Base-by-base conservation (phyloP, 1,140 invertebrate species). In the Drosophila parabipectinata region DNA sequence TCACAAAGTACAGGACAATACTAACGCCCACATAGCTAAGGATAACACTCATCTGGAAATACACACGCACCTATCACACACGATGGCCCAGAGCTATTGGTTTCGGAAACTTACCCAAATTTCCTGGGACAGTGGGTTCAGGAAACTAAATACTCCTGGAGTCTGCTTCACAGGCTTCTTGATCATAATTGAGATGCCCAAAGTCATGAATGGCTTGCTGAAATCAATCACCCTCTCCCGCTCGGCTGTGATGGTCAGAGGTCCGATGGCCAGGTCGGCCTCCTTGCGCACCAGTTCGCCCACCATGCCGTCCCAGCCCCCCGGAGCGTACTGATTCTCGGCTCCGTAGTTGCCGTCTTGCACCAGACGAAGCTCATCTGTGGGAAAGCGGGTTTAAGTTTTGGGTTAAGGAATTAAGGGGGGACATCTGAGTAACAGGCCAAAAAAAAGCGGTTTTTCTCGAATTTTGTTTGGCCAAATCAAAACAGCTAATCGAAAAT, bases 121-220 rank as follows among this genome's bases (percentile, higher is more conserved):
- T 91, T 99, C 98, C 80, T 97, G 97, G 34, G 98, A 99, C 7
- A 99, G 93, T 0, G 99, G 99, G 92, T 98, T 97, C 82, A 99
- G 95, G 92, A 99, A 99, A 79, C 98, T 98, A 92, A 99, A 99
- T 0, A 99, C 97, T 2, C 97, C 97, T 0, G 96, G 95, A 76
- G 97, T 96, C 90, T 97, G 96, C 92, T 99, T 99, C 54, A 98
- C 95, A 0, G 97, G 97, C 91, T 98, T 99, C 92, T 98, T 99
- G 74, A 99, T 98, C 95, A 99, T 97, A 67, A 99, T 99, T 63
- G 97, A 98, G 83, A 99, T 98, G 52, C 98, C 98, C 7, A 99
- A 94, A 4, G 98, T 98, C 95, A 99, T 98, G 93, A 99, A 99
- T 1, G 99, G 98, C 92, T 99, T 99, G 69, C 97, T 99, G 79